Evolutionary conservation across 2,888 invertebrate species (phyloP), one percentile per base, ranked within the genome.

Genomic region (Lepidochitona cinerea): DNA sequence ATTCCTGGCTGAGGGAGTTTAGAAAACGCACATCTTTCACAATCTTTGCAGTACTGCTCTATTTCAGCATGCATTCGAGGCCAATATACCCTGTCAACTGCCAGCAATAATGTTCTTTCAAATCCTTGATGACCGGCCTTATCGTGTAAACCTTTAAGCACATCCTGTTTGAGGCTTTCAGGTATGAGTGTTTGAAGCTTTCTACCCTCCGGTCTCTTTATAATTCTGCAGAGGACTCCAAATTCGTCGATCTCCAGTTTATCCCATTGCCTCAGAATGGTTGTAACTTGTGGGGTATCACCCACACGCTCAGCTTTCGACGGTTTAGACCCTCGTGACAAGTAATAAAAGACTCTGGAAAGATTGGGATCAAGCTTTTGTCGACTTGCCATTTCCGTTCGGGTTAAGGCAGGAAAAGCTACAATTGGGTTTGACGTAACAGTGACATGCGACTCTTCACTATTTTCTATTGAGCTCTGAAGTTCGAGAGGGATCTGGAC

Each of bases 71-170:
- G 37, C 36, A 71, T 23, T 7, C 37, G 26, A 7, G 41, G 49
- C 67, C 67, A 67, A 49, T 67, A 67, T 14, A 26, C 70, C 52
- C 67, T 37, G 23, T 65, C 1, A n/a, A 66, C 7, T 4, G 52
- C 35, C 12, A 72, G 14, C 14, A 26, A 32, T 67, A 7, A 7
- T 3, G 71, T 72, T 14, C 67, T 37, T 49, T 41, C 52, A 12
- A 67, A 52, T 9, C 72, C 72, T 36, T 72, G 72, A 37, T 72
- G 66, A 12, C 72, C 66, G 18, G 52, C n/a, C 23, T 52, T 23
- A 52, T 71, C 65, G n/a, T 71, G 64, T 29, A 71, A 18, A 68
- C 35, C 18, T 1, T 14, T 5, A 12, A 68, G 23, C 33, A 59
- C 59, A n/a, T n/a, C n/a, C n/a, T n/a, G n/a, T n/a, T n/a, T n/a